These are phyloP conservation scores for Sylvietta virens DNA, from an alignment of 2,113 vertebrate species.

Conservation along the genomic window DNA sequence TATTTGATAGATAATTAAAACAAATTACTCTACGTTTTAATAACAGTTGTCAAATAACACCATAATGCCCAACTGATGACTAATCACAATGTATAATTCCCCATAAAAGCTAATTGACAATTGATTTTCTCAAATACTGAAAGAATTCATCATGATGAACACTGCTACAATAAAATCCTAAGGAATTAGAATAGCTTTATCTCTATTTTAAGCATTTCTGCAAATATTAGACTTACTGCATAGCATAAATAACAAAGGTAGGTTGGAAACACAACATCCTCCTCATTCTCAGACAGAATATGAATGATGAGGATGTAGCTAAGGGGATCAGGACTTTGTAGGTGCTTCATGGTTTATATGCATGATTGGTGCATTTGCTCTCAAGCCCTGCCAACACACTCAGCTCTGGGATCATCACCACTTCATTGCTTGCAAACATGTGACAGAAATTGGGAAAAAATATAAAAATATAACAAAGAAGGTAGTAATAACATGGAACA, in stretches of 20 bases:
- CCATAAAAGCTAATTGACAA: conserved; percentile 72
- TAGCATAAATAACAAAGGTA: conserved; percentile 10
- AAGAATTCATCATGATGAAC: conserved; percentile 67
- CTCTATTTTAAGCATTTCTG: conserved; percentile 46
- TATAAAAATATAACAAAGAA: background rate
- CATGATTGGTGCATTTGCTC: fast-evolving
- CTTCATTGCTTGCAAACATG: background rate
- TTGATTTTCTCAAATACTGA: conserved; percentile 64
- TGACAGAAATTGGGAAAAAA: background rate
- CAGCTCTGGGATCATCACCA: background rate
- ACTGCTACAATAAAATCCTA: conserved; percentile 30
- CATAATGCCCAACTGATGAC: conserved; percentile 44
- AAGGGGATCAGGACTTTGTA: background rate
- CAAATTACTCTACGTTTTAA: conserved; percentile 68
- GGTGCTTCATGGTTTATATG: background rate
- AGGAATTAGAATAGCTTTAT: conserved; percentile 66
- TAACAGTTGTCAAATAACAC: conserved; percentile 61
- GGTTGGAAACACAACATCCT: background rate
- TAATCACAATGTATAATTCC: conserved; percentile 40
- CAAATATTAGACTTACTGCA: conserved; percentile 45
- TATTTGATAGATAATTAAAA: conserved; percentile 68
- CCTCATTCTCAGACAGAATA: background rate
- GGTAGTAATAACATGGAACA: background rate
- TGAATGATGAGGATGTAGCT: background rate
- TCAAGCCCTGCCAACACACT: background rate